Evolutionary conservation across 2,113 vertebrate species (phyloP).

Genomic region (Pithys albifrons): DNA sequence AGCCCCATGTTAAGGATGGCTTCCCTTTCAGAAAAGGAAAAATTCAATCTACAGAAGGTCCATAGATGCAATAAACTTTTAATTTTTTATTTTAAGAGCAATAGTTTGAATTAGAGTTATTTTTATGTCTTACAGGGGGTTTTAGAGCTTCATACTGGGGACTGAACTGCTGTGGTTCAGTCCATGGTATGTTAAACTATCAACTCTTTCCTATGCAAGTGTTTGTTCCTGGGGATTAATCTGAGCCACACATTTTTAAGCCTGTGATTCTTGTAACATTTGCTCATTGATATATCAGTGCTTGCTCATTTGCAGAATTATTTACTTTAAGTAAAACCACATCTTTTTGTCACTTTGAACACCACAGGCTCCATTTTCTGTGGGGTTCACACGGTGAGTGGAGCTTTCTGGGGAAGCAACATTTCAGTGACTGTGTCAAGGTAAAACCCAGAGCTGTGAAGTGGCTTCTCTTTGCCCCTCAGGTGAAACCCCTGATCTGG

Average conservation of each 20-base stretch:
- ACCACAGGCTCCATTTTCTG: neutral
- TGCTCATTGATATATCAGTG: fast-evolving
- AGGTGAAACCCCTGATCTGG: slow-evolving; percentile 99
- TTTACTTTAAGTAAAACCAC: neutral
- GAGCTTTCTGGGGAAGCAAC: neutral
- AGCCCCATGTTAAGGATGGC: neutral
- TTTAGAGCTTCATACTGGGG: neutral
- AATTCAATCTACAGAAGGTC: neutral
- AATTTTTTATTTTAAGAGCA: neutral
- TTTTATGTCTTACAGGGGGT: neutral
- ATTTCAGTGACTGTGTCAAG: neutral
- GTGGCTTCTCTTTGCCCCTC: neutral
- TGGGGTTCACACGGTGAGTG: neutral
- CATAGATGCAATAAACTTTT: neutral
- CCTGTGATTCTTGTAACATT: neutral
- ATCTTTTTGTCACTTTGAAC: neutral
- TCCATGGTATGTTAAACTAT: neutral
- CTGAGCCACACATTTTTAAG: neutral
- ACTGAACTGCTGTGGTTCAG: neutral
- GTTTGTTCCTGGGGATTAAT: neutral
- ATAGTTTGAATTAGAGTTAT: neutral
- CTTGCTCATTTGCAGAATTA: neutral
- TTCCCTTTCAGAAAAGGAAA: neutral
- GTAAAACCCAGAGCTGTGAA: neutral
- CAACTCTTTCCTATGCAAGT: neutral